Conservation (phyloP, 2,797 vertebrate species). For the Typhlichthys subterraneus region DNA sequence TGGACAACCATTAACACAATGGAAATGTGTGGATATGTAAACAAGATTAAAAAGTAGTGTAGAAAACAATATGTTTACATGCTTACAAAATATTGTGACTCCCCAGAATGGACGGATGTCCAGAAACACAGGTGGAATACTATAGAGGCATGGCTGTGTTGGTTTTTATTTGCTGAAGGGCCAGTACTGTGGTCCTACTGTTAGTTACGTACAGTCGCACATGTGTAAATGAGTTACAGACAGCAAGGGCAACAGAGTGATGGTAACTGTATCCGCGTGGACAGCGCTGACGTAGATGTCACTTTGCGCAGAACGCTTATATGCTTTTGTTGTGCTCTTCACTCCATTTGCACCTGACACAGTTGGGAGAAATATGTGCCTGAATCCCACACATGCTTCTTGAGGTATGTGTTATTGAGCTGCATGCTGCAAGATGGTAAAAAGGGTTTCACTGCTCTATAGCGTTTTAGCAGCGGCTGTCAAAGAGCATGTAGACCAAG, state of each 20-base stretch:
- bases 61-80: no score
- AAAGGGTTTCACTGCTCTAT: not conserved
- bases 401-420: constrained; percentile 2
- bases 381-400: constrained; percentile 35
- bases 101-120: no score
- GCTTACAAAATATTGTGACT: no score
- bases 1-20: no score
- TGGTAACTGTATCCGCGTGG: constrained; percentile 59
- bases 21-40: no score
- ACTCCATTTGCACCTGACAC: constrained; percentile 73
- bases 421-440: not conserved
- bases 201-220: constrained; percentile 17
- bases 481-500: constrained; percentile 5
- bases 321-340: constrained; percentile 43
- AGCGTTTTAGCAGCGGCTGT: not conserved
- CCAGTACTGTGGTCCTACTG: no score
- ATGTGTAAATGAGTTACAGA: constrained; percentile 67
- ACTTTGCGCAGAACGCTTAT: constrained; percentile 40
- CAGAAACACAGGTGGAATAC: no score
- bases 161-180: constrained; percentile 64
- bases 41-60: no score
- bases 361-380: constrained; percentile 43
- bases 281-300: constrained; percentile 60
- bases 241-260: constrained; percentile 45
- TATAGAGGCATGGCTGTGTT: constrained; percentile 54